Conservation (phyloP, 1,140 invertebrate genomes). For the Ephestia elutella region DNA sequence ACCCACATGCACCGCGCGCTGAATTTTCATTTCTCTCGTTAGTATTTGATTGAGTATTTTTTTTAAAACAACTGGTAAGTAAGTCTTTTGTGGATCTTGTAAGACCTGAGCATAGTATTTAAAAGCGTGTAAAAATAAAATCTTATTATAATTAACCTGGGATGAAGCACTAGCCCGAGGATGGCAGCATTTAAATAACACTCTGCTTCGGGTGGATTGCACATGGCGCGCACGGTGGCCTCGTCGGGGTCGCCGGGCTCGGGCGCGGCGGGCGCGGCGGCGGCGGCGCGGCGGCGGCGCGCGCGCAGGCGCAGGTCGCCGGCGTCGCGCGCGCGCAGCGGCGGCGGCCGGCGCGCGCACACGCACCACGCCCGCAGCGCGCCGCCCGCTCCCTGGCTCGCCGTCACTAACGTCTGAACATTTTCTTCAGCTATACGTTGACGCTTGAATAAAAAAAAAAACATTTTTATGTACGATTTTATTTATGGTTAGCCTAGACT, state of each 20-base stretch:
- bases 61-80: not conserved
- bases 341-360: not conserved
- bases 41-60: not conserved
- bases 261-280: constrained; percentile 14
- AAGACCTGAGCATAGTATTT: too few species aligned
- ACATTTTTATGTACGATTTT: too few species aligned
- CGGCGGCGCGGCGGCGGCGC: constrained; percentile 12
- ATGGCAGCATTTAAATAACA: constrained; percentile 23
- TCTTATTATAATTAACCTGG: constrained; percentile 25
- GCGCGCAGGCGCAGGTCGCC: constrained; percentile 6
- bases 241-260: constrained; percentile 24
- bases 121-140: too few species aligned
- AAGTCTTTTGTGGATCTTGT: too few species aligned
- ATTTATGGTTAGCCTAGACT: too few species aligned
- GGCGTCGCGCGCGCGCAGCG: constrained; percentile 19
- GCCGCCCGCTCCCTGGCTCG: constrained; percentile 1
- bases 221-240: constrained; percentile 34
- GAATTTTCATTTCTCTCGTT: not conserved
- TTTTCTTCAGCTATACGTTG: not conserved
- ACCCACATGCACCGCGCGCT: constrained; percentile 10
- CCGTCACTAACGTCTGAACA: constrained; percentile 8
- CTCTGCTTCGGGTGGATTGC: constrained; percentile 26
- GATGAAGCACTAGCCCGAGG: constrained; percentile 29
- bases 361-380: not conserved
- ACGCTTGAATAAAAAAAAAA: too few species aligned